Percentiles rank a stretch among this genome's conserved stretches.
phyloP scores from a whole-genome alignment of 2,797 vertebrate genomes.

The Morelia viridis region DNA sequence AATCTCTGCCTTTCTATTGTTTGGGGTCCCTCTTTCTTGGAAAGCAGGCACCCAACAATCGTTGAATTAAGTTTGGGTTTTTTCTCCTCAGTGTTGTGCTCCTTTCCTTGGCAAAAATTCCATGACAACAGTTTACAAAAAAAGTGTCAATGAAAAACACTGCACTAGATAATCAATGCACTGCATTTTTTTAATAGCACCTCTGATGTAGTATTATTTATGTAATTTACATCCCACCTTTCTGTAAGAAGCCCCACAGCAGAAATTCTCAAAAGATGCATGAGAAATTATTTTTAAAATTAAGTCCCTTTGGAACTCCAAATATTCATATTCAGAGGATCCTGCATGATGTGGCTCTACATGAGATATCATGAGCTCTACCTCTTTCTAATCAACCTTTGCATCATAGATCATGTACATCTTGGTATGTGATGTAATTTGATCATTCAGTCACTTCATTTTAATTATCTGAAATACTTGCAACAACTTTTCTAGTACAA shows the following conservation, averaged over 20 bases:
- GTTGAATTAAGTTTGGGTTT: no score
- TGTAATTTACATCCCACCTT: not conserved
- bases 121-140: not conserved
- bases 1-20: no score
- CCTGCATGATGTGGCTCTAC: not conserved
- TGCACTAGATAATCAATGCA: no score
- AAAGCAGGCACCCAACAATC: no score
- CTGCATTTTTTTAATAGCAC: not conserved
- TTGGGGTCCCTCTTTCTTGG: no score
- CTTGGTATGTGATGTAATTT: not conserved
- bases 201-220: not conserved
- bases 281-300: not conserved
- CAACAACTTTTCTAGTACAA: not conserved
- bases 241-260: not conserved
- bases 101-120: no score
- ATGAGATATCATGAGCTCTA: not conserved
- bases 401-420: not conserved
- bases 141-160: not conserved
- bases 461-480: not conserved
- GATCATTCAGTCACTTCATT: not conserved
- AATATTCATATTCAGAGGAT: not conserved
- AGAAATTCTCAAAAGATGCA: not conserved
- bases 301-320: not conserved
- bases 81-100: no score
- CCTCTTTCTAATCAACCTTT: not conserved